Base-by-base conservation (phyloP, 1,140 invertebrate species). In the Drosophila insularis region DNA sequence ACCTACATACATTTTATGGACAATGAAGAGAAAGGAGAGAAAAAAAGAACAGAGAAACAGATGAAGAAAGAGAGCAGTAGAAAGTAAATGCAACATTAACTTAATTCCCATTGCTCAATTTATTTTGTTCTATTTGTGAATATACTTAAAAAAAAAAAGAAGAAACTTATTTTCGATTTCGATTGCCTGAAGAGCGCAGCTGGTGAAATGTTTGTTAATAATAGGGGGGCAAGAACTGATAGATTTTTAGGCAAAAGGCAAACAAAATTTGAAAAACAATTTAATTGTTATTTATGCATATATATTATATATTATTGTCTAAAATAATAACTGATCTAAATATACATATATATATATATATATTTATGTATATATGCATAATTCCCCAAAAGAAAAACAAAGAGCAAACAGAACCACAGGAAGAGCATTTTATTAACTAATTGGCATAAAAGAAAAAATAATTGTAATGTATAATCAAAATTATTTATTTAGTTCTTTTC, bases 171-270 rank as follows among this genome's bases (percentile, higher is more conserved):
- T 27, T 5, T 27, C 27, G 27, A 27, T 27, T 27, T 27, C 27
- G 2, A 5, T 27, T 27, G 27, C 27, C 27, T 27, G 5, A 1
- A 21, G 23, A 27, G 23, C 23, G 23, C 23, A 27, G 23, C 23
- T 27, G 27, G 27, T 27, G 27, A 27, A 27, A 27, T 27, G 43
- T 46, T 14, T 46, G 43, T 46, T 17, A 37, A 27, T 62, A 56
- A 10, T 1, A 8, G 14, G 53, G 19, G 71, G 68, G 64, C 68
- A 58, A 73, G 71, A 70, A 74, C 71, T 74, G 71, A 74, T 59
- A 32, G 56, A 37, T 59, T 59, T 59, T 31, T 32, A 37, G 56
- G 17, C 56, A 59, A 50, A 21, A 10, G 8, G 8, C 4, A 17
- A 17, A 21, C 43, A 50, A 50, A 8, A 37, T 11, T 13, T 8